phyloP scores from a whole-genome alignment of 1,140 invertebrate species.

The Pseudomyrmex dendroicus region DNA sequence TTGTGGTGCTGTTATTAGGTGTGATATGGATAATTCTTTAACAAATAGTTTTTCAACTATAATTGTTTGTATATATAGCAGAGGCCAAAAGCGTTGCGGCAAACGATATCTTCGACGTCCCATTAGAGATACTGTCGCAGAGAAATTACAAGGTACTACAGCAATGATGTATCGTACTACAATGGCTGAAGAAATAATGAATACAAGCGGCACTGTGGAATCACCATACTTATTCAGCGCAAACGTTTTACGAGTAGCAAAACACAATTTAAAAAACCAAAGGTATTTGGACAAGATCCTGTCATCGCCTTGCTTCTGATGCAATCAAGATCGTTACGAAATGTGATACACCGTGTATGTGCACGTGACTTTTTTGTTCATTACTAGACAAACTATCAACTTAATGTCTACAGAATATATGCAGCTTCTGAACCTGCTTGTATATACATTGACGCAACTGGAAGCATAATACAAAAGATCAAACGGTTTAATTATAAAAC shows the following conservation, averaged over 20 bases:
- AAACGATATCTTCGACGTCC: not conserved
- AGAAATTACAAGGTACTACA: slow-evolving; percentile 4
- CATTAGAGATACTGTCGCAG: not conserved
- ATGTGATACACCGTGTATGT: not conserved
- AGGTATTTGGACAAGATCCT: not conserved
- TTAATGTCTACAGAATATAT: not conserved
- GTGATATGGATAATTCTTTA: slow-evolving; percentile 6
- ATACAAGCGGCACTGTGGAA: not conserved
- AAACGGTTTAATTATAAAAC: not conserved
- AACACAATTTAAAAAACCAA: not conserved
- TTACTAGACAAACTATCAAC: slow-evolving; percentile 1
- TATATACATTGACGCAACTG: slow-evolving; percentile 31
- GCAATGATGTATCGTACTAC: not conserved
- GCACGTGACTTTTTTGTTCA: not conserved
- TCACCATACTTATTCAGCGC: slow-evolving; percentile 10
- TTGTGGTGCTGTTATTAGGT: slow-evolving; percentile 4
- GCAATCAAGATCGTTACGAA: not conserved
- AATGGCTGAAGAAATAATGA: slow-evolving; percentile 3
- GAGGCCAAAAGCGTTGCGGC: not conserved
- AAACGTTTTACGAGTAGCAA: not conserved
- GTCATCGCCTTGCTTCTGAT: not conserved
- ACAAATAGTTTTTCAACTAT: slow-evolving; percentile 2
- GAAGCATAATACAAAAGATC: slow-evolving; percentile 1
- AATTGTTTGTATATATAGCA: slow-evolving; percentile 10
- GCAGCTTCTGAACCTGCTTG: not conserved